Percentiles rank a stretch among this genome's conserved stretches.
Conservation (phyloP, 2,888 invertebrate species). For the Mimas tiliae region DNA sequence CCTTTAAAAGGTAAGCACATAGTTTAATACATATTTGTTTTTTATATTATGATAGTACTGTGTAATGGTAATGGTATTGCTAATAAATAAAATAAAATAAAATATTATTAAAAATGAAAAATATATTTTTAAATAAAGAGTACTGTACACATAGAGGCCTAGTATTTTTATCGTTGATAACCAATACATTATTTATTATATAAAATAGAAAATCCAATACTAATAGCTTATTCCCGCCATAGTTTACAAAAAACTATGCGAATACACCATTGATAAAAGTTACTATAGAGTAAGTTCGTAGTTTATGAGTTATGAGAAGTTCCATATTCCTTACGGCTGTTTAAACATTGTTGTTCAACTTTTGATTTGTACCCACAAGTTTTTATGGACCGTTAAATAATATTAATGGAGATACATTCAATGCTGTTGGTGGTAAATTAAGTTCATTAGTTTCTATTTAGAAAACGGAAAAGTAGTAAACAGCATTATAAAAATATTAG, state of each 20-base stretch:
- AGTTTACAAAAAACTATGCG: constrained; percentile 36
- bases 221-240: not conserved
- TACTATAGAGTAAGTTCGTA: constrained; percentile 5
- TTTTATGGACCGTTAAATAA: constrained; percentile 25
- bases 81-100: too few relatives aligned
- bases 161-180: too few relatives aligned
- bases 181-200: not conserved
- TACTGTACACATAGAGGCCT: too few relatives aligned
- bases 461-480: not conserved
- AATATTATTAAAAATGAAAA: too few relatives aligned
- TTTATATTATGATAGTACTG: too few relatives aligned
- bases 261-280: constrained; percentile 29
- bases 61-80: too few relatives aligned
- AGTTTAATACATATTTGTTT: too few relatives aligned
- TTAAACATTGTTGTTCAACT: constrained; percentile 31
- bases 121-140: too few relatives aligned
- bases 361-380: constrained; percentile 29
- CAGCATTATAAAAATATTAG: not conserved
- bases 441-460: constrained; percentile 25
- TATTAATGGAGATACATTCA: constrained; percentile 16
- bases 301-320: constrained; percentile 22
- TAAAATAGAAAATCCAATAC: not conserved
- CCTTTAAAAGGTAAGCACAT: too few relatives aligned
- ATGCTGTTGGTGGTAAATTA: constrained; percentile 2
- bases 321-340: constrained; percentile 27